Percentiles rank a stretch among this genome's conserved stretches.
These are phyloP conservation scores for Leptopterna dolabrata DNA, from an alignment of 2,888 invertebrate genomes.

Conservation along the genomic window DNA sequence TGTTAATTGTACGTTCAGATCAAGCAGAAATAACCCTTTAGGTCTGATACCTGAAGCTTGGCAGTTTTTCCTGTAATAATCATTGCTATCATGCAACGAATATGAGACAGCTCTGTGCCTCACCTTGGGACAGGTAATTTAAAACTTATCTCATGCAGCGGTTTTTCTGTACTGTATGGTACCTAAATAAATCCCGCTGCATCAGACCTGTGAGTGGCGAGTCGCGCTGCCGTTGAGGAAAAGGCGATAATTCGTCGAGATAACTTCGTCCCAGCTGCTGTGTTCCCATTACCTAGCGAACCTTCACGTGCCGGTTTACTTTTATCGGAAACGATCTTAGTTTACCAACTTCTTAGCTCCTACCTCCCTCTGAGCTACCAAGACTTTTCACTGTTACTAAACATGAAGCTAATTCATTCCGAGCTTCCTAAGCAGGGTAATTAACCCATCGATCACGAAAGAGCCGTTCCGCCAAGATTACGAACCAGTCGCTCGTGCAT, in stretches of 20 bases:
- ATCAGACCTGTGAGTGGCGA: background rate
- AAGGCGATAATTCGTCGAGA: constrained; percentile 39
- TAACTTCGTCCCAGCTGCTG: constrained; percentile 35
- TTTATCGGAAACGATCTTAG: constrained; percentile 39
- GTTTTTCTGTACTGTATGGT: background rate
- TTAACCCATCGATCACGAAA: constrained; percentile 26
- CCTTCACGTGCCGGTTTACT: constrained; percentile 39
- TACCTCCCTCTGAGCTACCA: constrained; percentile 9
- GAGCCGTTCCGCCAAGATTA: background rate
- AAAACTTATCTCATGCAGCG: background rate
- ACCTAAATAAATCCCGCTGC: background rate
- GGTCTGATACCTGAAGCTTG: too few species aligned
- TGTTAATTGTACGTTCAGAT: too few species aligned
- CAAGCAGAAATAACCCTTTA: too few species aligned
- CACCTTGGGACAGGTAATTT: too few species aligned
- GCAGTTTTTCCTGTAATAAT: too few species aligned
- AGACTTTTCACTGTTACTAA: constrained; percentile 40
- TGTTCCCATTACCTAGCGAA: constrained; percentile 32
- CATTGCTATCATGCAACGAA: too few species aligned
- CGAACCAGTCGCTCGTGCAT: constrained; percentile 3
- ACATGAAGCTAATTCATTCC: constrained; percentile 42
- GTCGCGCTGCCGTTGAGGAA: background rate
- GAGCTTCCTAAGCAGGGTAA: constrained; percentile 25
- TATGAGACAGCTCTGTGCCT: too few species aligned
- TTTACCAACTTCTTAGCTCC: constrained; percentile 29